Evolutionary conservation across 2,888 invertebrate genomes (phyloP).

Genomic region (Eristalis intricaria): DNA sequence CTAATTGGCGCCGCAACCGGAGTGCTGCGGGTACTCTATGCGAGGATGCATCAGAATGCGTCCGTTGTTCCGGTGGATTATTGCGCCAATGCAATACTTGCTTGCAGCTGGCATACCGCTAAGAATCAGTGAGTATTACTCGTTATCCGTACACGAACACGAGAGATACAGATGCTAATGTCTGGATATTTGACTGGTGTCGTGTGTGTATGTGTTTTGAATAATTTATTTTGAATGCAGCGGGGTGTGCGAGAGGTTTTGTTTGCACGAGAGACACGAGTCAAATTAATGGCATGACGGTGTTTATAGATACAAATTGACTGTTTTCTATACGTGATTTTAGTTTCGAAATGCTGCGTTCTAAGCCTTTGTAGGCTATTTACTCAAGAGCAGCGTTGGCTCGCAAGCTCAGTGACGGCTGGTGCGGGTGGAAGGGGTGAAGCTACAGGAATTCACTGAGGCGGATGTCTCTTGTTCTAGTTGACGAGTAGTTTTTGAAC

Average conservation of each 20-base stretch:
- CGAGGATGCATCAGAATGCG: slow-evolving; percentile 77
- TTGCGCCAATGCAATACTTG: slow-evolving; percentile 81
- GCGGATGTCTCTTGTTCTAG: background rate
- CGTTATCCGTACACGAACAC: too few species aligned
- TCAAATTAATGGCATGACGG: slow-evolving; percentile 65
- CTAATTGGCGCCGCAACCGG: slow-evolving; percentile 84
- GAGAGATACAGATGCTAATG: slow-evolving; percentile 2
- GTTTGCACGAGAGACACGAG: slow-evolving; percentile 56
- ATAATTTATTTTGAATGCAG: slow-evolving; percentile 59
- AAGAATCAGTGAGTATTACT: slow-evolving; percentile 77
- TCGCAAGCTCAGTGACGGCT: background rate
- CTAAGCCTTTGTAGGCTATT: slow-evolving; percentile 12
- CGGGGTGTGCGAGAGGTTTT: slow-evolving; percentile 26
- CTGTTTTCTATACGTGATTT: slow-evolving; percentile 60
- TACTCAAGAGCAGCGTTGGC: background rate
- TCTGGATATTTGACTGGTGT: background rate
- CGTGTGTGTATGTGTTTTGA: slow-evolving; percentile 19
- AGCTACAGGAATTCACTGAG: background rate
- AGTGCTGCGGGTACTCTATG: slow-evolving; percentile 81
- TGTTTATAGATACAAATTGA: slow-evolving; percentile 66
- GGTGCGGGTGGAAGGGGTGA: background rate
- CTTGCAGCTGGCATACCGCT: slow-evolving; percentile 81
- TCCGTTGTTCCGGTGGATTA: slow-evolving; percentile 82
- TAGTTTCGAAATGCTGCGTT: slow-evolving; percentile 32
- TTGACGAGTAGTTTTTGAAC: slow-evolving; percentile 17